These are phyloP conservation scores for Ochropacha duplaris DNA, from an alignment of 2,888 invertebrate genomes.

Conservation along the genomic window DNA sequence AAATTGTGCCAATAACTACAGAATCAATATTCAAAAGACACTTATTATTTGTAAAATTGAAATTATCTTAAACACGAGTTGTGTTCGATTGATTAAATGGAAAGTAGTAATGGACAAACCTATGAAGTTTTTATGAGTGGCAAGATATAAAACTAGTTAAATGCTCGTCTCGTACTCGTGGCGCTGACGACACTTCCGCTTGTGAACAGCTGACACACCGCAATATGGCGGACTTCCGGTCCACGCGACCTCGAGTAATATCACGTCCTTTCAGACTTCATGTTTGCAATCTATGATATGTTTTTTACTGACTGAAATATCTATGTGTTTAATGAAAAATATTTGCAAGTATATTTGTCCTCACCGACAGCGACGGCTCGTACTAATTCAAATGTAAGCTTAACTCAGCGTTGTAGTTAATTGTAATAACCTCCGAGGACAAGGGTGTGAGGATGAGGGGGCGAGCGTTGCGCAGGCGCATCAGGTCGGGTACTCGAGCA, in stretches of 20 bases:
- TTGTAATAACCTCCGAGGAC: slow-evolving; percentile 66
- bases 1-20: neutral
- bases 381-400: slow-evolving; percentile 70
- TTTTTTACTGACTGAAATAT: neutral
- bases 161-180: slow-evolving; percentile 50
- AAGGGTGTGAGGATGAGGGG: slow-evolving; percentile 25
- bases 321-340: neutral
- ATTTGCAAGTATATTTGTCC: slow-evolving; percentile 17
- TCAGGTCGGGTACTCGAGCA: slow-evolving; percentile 69
- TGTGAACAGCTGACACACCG: slow-evolving; percentile 51
- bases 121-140: slow-evolving; percentile 59
- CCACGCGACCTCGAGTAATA: slow-evolving; percentile 37
- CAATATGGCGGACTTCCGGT: slow-evolving; percentile 55
- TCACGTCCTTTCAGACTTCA: slow-evolving; percentile 37
- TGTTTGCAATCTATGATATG: slow-evolving; percentile 20
- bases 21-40: neutral
- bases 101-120: slow-evolving; percentile 39
- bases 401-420: slow-evolving; percentile 67
- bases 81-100: slow-evolving; percentile 28
- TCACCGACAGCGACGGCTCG: slow-evolving; percentile 38
- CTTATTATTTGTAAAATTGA: neutral
- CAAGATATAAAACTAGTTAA: slow-evolving; percentile 59
- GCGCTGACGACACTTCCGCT: slow-evolving; percentile 43
- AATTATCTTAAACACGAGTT: neutral
- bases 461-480: slow-evolving; percentile 69